Base-by-base conservation (phyloP, 2,113 vertebrate species). In the Entomyzon cyanotis region DNA sequence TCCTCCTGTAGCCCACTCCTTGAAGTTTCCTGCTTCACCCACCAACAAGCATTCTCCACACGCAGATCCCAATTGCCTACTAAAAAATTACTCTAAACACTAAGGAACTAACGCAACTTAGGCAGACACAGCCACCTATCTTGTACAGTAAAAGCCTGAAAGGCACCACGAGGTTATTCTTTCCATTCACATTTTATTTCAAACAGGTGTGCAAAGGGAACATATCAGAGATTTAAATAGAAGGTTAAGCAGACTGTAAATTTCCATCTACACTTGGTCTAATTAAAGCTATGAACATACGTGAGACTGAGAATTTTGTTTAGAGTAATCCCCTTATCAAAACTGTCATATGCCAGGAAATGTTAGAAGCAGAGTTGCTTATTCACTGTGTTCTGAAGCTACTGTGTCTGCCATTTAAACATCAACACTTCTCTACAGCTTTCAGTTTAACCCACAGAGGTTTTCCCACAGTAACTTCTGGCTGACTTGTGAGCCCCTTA, bases 301-400 rank as follows among this genome's bases (percentile, higher is more conserved):
- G 35, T 56, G 56, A 95, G 94, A 93, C 65, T 86, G 93, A 96
- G 90, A 95, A 93, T 96, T 96, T 87, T 96, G 88, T 96, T 96
- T 93, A 95, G 73, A 92, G 92, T 95, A 96, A 96, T 95, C 95
- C 88, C 85, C 50, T 94, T 97, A 92, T 93, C 93, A 94, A 94
- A 95, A 92, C 47, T 90, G 92, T 96, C 94, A 96, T 86, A 89
- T 95, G 88, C 94, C 94, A 96, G 92, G 88, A 97, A 97, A 93
- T 46, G 69, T 87, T 92, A 95, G 79, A 94, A 86, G 68, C 83
- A 95, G 78, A 93, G 80, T 92, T 95, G 78, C 76, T 94, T 80
- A 92, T 84, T 95, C 85, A 67, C 50, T 47, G 0, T 44, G 67
- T 87, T 84, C 60, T 93, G 70, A 35, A 90, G 80, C 41, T 94